Evolutionary conservation across 2,113 vertebrate species (phyloP).

Genomic region (Rhabdomys dilectus): DNA sequence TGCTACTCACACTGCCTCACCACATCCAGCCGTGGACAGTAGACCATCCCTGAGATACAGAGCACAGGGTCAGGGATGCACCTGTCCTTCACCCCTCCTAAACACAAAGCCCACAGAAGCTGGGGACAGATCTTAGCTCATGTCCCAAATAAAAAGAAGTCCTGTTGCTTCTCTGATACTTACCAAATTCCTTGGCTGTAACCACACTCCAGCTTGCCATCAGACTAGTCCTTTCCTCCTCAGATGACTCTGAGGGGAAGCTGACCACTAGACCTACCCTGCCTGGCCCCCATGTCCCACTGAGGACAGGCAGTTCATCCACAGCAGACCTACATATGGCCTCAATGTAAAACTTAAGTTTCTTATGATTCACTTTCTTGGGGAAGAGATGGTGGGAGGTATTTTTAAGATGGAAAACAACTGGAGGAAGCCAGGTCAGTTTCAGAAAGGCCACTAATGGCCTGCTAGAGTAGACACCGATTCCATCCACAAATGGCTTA

Average conservation of each 20-base stretch:
- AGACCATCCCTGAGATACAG: not conserved
- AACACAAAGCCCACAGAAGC: not conserved
- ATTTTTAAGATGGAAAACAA: not conserved
- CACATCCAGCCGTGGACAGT: not conserved
- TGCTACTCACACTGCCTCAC: not conserved
- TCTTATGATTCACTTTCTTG: not conserved
- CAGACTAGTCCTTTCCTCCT: not conserved
- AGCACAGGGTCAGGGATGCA: not conserved
- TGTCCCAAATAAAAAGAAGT: not conserved
- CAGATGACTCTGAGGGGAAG: not conserved
- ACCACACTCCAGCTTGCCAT: not conserved
- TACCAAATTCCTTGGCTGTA: not conserved
- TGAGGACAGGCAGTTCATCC: not conserved
- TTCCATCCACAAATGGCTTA: not conserved
- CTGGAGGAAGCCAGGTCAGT: not conserved
- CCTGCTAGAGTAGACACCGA: not conserved
- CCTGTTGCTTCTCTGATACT: not conserved
- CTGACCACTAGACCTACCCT: accelerated
- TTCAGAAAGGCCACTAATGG: not conserved
- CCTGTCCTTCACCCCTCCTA: not conserved
- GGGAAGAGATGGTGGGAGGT: not conserved
- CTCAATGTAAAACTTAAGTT: not conserved
- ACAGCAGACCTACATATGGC: not conserved
- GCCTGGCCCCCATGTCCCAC: not conserved
- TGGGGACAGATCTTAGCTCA: no score